phyloP scores from a whole-genome alignment of 2,113 vertebrate species.

The Sebastes schlegelii region DNA sequence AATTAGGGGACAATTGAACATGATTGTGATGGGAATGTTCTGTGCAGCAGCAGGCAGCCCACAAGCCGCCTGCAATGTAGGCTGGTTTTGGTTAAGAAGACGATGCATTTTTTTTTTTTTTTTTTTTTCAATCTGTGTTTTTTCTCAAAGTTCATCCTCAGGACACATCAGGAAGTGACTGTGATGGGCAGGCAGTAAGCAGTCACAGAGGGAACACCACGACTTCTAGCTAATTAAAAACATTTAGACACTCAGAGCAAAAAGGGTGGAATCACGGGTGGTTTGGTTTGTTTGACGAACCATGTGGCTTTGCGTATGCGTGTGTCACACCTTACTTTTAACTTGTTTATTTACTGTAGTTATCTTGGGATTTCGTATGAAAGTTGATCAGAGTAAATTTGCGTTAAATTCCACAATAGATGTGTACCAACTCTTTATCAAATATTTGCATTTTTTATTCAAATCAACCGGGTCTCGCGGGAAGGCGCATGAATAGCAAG shows the following conservation, averaged over 20 bases:
- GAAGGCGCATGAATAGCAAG: no score
- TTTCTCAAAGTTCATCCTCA: slow-evolving; percentile 78
- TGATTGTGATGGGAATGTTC: slow-evolving; percentile 71
- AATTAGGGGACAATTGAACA: slow-evolving; percentile 79
- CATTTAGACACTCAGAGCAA: slow-evolving; percentile 79
- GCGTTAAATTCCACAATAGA: not conserved
- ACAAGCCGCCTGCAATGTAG: slow-evolving; percentile 48
- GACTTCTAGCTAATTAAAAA: slow-evolving; percentile 83
- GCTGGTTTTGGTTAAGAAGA: slow-evolving; percentile 76
- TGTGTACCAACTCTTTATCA: slow-evolving; percentile 15
- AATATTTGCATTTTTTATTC: slow-evolving; percentile 3
- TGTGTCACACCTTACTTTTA: slow-evolving; percentile 62
- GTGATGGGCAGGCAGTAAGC: slow-evolving; percentile 74
- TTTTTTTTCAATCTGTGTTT: slow-evolving; percentile 52
- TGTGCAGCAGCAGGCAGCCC: slow-evolving; percentile 68
- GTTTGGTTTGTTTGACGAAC: slow-evolving; percentile 66
- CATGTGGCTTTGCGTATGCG: slow-evolving; percentile 53
- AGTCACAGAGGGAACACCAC: slow-evolving; percentile 74
- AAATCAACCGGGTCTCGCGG: no score
- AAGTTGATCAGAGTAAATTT: slow-evolving; percentile 19
- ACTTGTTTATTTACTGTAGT: slow-evolving; percentile 45
- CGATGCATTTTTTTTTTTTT: slow-evolving; percentile 31
- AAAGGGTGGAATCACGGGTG: slow-evolving; percentile 70
- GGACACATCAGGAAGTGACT: slow-evolving; percentile 78
- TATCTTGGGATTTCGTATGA: slow-evolving; percentile 1